phyloP scores from a whole-genome alignment of 2,888 invertebrate genomes.

The Lamproptera curius region DNA sequence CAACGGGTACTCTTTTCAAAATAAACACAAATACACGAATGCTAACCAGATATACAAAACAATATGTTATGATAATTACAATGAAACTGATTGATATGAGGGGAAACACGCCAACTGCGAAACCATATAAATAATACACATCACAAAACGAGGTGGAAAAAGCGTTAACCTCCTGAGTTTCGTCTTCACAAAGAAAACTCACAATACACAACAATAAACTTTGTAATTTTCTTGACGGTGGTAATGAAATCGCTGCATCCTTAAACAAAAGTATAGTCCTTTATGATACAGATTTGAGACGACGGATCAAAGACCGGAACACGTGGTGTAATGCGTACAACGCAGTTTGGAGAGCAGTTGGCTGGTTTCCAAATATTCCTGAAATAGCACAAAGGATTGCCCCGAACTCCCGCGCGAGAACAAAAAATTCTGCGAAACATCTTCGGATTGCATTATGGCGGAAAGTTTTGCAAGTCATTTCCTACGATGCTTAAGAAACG shows the following conservation, averaged over 20 bases:
- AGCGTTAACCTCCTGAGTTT: constrained; percentile 34
- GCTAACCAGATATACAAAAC: background rate
- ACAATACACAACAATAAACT: background rate
- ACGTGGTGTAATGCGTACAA: constrained; percentile 56
- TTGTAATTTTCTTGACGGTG: constrained; percentile 1
- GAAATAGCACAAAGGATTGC: constrained; percentile 78
- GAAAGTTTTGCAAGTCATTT: constrained; percentile 67
- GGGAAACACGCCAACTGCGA: constrained; percentile 4
- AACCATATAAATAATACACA: background rate
- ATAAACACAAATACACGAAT: no score
- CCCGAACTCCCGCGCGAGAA: constrained; percentile 50
- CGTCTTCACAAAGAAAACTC: constrained; percentile 49
- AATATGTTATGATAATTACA: background rate
- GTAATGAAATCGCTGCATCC: constrained; percentile 11
- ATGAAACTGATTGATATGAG: background rate
- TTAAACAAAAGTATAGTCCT: constrained; percentile 24
- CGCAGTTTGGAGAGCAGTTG: constrained; percentile 47
- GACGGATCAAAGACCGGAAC: constrained; percentile 54
- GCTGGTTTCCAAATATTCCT: constrained; percentile 66
- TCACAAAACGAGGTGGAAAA: constrained; percentile 22
- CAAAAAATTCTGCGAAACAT: constrained; percentile 71
- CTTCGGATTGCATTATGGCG: constrained; percentile 46
- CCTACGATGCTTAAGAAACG: background rate
- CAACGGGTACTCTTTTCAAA: no score
- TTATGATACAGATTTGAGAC: constrained; percentile 28